Base-by-base conservation (phyloP, 2,113 vertebrate species). In the Pterophyllum scalare region DNA sequence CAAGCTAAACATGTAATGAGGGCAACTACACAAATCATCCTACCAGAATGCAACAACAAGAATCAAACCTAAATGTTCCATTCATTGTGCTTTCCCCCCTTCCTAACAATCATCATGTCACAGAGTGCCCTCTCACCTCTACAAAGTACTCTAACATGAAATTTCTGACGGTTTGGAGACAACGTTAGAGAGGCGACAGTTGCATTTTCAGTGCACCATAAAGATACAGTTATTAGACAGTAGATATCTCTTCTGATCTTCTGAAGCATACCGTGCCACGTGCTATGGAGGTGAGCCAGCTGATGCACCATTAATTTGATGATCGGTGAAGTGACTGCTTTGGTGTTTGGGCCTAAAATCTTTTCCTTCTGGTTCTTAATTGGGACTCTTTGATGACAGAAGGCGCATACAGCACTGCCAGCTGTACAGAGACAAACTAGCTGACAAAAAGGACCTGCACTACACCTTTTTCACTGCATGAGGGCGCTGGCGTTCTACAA, bases 1-100 rank as follows among this genome's bases (percentile, higher is more conserved):
- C 93, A 92, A 96, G 93, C 92, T 94, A 92, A 94, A 94, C 96
- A 96, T 96, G 96, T 95, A 95, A 91, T 79, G 83, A 94, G 87
- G 94, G 92, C 88, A 91, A 93, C 87, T 92, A 95, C 86, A 94
- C 88, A 94, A 92, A 93, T 90, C 84, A 86, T 93, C 88, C 89
- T 88, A 90, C 83, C 85, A 93, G 91, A 94, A 94, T 93, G 90
- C 90, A 93, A 90, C 87, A 86, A 88, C 70, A 77, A 89, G 85
- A 87, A 87, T 87, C 87, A 86, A 88, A 86, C 83, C 84, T 74
- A 89, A 83, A 88, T 74, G 87, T 90, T 91, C 88, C 82, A 75
- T 81, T 89, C 54, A 46, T 79, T 82, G 77, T 87, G 80, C 33
- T 83, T 75, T 64, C 74, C 20, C 26, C 26, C 77, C 26, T 17